Conservation (phyloP, 1,140 invertebrate species). For the Drosophila sp. region DNA sequence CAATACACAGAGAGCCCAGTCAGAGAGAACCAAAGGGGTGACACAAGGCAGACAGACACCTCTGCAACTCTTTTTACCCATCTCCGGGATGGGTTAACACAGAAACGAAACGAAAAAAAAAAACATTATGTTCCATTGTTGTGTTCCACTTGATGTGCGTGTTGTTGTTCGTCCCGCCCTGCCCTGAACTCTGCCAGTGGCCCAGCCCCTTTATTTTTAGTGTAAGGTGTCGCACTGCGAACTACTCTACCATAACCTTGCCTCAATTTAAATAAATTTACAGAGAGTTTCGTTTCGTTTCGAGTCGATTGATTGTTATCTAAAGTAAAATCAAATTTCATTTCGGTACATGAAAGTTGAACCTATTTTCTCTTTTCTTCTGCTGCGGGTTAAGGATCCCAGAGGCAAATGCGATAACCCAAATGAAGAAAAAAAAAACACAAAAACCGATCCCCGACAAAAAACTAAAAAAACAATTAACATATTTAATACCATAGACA, state of each 20-base stretch:
- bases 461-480: constrained; percentile 56
- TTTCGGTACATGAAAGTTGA: constrained; percentile 63
- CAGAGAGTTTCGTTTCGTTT: constrained; percentile 28
- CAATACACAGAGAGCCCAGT: constrained; percentile 39
- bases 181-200: constrained; percentile 40
- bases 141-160: constrained; percentile 62
- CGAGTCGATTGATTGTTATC: constrained; percentile 75
- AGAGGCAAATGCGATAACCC: constrained; percentile 41
- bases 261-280: constrained; percentile 74
- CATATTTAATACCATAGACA: constrained; percentile 72
- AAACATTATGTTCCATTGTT: constrained; percentile 75
- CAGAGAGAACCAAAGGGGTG: constrained; percentile 20
- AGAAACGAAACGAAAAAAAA: not conserved
- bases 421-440: constrained; percentile 9
- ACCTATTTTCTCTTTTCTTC: constrained; percentile 22
- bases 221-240: constrained; percentile 74
- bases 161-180: constrained; percentile 71
- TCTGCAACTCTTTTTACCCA: constrained; percentile 76
- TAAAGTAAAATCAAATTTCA: constrained; percentile 71
- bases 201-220: constrained; percentile 33
- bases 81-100: constrained; percentile 58
- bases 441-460: constrained; percentile 14
- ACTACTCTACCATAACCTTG: constrained; percentile 74
- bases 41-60: constrained; percentile 55
- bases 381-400: constrained; percentile 74